A percentile compares a stretch with the other conserved stretches of the same genome.
These are phyloP conservation scores for Cerastis rubricosa DNA, from an alignment of 2,888 invertebrate genomes.

Conservation along the genomic window DNA sequence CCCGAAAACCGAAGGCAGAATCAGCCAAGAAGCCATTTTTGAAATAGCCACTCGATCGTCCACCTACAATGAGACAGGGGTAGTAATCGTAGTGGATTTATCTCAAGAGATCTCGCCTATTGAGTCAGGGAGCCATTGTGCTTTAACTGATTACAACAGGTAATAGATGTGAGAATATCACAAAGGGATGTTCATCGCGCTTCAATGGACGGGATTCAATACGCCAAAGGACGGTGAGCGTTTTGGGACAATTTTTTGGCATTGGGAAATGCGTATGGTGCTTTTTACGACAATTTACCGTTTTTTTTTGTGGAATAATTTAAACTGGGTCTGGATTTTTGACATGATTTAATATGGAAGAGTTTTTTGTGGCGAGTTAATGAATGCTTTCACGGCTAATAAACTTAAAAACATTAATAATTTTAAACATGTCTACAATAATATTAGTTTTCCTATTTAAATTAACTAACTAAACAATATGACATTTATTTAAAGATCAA, in stretches of 20 bases:
- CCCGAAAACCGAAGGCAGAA: constrained; percentile 39
- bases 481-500: too few species aligned
- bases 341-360: neutral
- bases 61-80: constrained; percentile 63
- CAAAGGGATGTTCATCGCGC: constrained; percentile 77
- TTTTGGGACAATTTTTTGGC: neutral
- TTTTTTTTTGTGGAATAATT: neutral
- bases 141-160: constrained; percentile 85
- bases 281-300: neutral
- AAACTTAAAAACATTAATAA: too few species aligned
- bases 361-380: neutral
- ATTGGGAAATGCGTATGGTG: neutral
- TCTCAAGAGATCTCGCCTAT: constrained; percentile 83
- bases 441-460: too few species aligned
- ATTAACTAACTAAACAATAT: too few species aligned
- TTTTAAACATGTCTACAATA: too few species aligned
- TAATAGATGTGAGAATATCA: constrained; percentile 82
- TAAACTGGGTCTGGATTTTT: neutral
- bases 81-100: constrained; percentile 74
- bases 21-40: constrained; percentile 70
- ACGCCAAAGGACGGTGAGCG: constrained; percentile 8
- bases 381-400: too few species aligned
- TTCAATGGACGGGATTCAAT: constrained; percentile 45
- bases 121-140: constrained; percentile 84
- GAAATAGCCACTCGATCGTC: constrained; percentile 71